Base-by-base conservation (phyloP, 2,113 vertebrate genomes). In the Scartelaos histophorus region DNA sequence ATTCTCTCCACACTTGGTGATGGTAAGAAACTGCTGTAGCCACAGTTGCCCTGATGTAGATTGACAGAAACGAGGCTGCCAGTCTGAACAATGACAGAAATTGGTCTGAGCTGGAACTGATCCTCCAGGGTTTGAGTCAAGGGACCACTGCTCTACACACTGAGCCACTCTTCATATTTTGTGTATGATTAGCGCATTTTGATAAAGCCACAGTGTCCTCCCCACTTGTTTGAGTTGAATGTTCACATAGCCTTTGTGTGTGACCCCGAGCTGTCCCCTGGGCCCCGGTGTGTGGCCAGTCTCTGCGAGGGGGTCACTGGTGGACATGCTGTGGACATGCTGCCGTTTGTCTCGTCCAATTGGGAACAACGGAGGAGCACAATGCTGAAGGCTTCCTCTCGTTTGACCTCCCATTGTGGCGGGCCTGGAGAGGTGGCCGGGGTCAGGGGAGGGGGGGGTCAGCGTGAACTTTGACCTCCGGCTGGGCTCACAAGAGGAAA, bases 401-500 rank as follows among this genome's bases (percentile, higher is more conserved):
- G 16, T 19, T 74, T 85, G 84, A 88, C 89, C 88, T 75, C 49
- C 66, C 75, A 73, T 90, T 91, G 88, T 90, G 71, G 2, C 1
- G 51, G 45, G 82, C 82, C 70, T 53, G 46, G 17, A 38, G 75
- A 47, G 67, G 79, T 78, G 84, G 21, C 38, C 54, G 66, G 71
- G 81, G 85, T 76, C 81, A 70, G 83, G 79, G 47, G 75, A 70
- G 13, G 67, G 58, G 81, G 71, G 78, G 80, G 76, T 80, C 72
- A 43, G 70, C 15, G 15, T 9, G 71, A 85, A 87, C 85, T 74
- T 53, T 70, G 75, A 84, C 85, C 84, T 70, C 70, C 24, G 81
- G 57, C 79, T 45, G 71, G 67, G 83, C 84, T 64, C 72, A 75
- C 64, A 60, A 25, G 51, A 29, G 81, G 82, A 87, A 88, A 87